Evolutionary conservation across 2,113 vertebrate genomes (phyloP), one percentile per base, ranked within the genome.

Genomic region (Pachyramphus minor): DNA sequence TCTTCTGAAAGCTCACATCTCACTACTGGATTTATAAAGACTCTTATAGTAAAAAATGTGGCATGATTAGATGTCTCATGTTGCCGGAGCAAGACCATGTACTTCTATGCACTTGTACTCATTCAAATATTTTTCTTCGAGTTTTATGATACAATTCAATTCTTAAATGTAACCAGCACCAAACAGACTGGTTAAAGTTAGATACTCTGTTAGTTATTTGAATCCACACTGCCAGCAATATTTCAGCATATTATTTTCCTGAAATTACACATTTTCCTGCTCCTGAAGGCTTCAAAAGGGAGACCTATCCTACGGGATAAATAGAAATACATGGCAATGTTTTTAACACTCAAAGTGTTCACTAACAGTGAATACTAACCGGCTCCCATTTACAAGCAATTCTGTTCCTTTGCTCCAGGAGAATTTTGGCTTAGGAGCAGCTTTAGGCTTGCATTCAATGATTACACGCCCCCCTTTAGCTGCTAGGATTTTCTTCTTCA

Each of bases 391-490:
- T 73, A 96, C 97, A 24, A 99, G 98, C 93, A 99, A 97, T 96
- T 99, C 99, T 3, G 99, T 99, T 87, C 98, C 99, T 98, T 99
- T 99, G 97, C 99, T 99, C 99, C 99, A 99, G 3, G 97, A 98
- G 96, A 99, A 98, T 66, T 79, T 97, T 20, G 99, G 98, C 85
- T 98, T 99, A 3, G 99, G 99, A 50, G 99, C 99, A 3, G 99
- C 99, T 97, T 98, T 98, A 30, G 99, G 99, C 81, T 98, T 99
- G 95, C 99, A 99, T 66, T 99, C 98, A 39, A 99, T 99, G 90
- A 99, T 97, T 59, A 99, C 98, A 16, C 98, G 98, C 4, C 99
- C 98, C 14, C 99, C 99, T 97, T 98, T 99, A 23, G 99, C 98
- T 45, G 98, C 99, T 87, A 99, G 92, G 63, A 99, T 97, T 94